These are phyloP conservation scores for Monochamus alternatus DNA, from an alignment of 2,888 invertebrate genomes.

Conservation along the genomic window DNA sequence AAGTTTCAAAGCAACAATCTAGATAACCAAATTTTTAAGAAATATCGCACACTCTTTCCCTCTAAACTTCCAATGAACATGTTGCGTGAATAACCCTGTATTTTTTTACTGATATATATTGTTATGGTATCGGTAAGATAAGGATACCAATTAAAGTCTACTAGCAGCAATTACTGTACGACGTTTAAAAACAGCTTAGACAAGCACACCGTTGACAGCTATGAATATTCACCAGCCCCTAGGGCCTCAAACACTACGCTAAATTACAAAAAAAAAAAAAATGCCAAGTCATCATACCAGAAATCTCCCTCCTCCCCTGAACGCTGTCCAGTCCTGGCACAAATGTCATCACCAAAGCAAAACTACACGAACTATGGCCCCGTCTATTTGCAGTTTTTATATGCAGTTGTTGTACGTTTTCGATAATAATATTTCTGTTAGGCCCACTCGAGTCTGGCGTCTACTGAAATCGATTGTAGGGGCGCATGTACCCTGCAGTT, in stretches of 20 bases:
- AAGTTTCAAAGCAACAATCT: too few species aligned
- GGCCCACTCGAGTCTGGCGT: slow-evolving; percentile 64
- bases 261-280: slow-evolving; percentile 22
- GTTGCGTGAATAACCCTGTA: too few species aligned
- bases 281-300: slow-evolving; percentile 45
- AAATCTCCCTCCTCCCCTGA: slow-evolving; percentile 43
- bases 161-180: not conserved
- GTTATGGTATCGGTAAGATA: too few species aligned
- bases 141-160: not conserved
- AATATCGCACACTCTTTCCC: too few species aligned
- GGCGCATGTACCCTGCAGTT: slow-evolving; percentile 68
- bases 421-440: slow-evolving; percentile 63
- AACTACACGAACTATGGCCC: slow-evolving; percentile 9
- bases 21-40: too few species aligned
- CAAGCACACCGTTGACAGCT: slow-evolving; percentile 3
- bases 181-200: not conserved
- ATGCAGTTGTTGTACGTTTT: slow-evolving; percentile 30
- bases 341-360: slow-evolving; percentile 27
- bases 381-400: slow-evolving; percentile 1
- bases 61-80: too few species aligned
- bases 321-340: slow-evolving; percentile 3
- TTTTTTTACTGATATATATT: too few species aligned
- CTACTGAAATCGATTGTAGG: slow-evolving; percentile 69
- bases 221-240: slow-evolving; percentile 31
- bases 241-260: slow-evolving; percentile 18